Evolutionary conservation across 2,797 vertebrate genomes (phyloP), one percentile per base, ranked within the genome.

Genomic region (Chaunax sp.): DNA sequence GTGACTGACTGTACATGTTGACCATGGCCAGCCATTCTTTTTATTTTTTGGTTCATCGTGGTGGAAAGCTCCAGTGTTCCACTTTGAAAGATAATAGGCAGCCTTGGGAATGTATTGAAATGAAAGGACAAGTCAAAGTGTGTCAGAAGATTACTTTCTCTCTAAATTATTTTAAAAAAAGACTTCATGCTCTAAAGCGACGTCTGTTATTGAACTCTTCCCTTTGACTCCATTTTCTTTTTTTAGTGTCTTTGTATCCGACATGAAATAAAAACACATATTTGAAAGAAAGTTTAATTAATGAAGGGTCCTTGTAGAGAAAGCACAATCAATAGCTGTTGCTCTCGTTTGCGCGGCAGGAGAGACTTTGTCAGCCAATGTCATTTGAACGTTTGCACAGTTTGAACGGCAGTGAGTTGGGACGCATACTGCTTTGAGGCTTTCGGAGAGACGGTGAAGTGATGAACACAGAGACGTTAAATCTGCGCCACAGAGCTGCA

Each of bases 131-230:
- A 85, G 84, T 82, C 77, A 74, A 69, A 73, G 47, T 69, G 58
- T 77, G 77, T 80, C 81, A 84, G 83, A 71, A 90, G 89, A 90
- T 89, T 64, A 87, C 81, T 87, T 87, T 90, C 44, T 35, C 69
- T 62, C 72, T 57, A 57, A 85, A 82, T 85, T 52, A 71, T 87
- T 71, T 72, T 61, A 53, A 43, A 26, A 47, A 67, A 73, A 67
- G 43, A 81, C 66, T 68, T 66, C 53, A 20, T 79, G 77, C 45
- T 72, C 51, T 50, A 18, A 84, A 69, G 68, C 30, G n/a, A 45
- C 38, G 51, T 70, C 49, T 83, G 37, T 46, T 54, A 72, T 74
- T 86, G 82, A 75, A 76, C 37, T 1, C 45, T 53, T 79, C 71
- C 62, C 50, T 41, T 23, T 56, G 35, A 50, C 49, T 43, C 40